Conservation (phyloP, 2,113 vertebrate genomes). For the Pteronura brasiliensis region DNA sequence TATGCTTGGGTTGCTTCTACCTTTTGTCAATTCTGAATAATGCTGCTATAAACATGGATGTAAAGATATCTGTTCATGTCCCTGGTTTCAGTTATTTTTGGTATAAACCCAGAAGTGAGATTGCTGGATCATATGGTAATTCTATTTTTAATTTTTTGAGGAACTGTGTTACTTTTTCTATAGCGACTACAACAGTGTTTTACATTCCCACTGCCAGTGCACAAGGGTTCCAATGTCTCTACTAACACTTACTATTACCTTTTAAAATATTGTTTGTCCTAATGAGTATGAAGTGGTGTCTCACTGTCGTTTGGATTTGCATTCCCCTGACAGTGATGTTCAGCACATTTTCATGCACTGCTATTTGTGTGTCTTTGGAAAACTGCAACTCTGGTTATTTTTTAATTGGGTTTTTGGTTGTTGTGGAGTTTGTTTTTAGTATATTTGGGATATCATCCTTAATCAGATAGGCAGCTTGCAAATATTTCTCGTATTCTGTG, state of each 20-base stretch:
- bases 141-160: neutral
- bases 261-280: neutral
- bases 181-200: neutral
- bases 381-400: neutral
- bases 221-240: neutral
- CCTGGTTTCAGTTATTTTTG: neutral
- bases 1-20: neutral
- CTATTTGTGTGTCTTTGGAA: neutral
- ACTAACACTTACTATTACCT: neutral
- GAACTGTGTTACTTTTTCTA: neutral
- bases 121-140: neutral
- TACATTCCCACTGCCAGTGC: accelerated
- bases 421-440: neutral
- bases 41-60: neutral
- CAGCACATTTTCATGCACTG: neutral
- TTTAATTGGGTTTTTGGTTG: neutral
- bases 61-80: neutral
- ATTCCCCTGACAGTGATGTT: neutral
- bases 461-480: neutral
- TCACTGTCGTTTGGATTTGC: neutral
- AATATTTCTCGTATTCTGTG: neutral
- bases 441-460: neutral
- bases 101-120: neutral
- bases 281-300: neutral
- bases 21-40: neutral